Evolutionary conservation across 2,113 vertebrate species (phyloP).

Genomic region (Pholis gunnellus): DNA sequence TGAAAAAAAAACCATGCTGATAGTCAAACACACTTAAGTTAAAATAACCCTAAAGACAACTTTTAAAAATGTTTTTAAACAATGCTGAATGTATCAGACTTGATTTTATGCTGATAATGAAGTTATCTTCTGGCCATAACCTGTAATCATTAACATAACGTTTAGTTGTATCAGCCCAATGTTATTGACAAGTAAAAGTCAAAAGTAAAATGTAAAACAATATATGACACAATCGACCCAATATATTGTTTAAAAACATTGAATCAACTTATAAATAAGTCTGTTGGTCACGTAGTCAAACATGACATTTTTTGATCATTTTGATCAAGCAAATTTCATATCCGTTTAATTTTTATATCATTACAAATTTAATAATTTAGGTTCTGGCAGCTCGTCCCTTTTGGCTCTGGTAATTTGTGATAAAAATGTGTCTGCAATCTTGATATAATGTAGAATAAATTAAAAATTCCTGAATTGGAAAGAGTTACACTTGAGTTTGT

Average conservation of each 20-base stretch:
- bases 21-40: background rate
- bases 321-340: background rate
- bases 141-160: background rate
- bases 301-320: background rate
- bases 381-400: background rate
- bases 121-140: background rate
- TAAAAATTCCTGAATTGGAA: background rate
- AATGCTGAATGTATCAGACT: background rate
- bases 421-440: background rate
- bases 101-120: background rate
- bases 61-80: background rate
- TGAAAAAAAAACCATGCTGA: background rate
- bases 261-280: background rate
- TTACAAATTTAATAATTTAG: background rate
- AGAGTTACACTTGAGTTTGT: background rate
- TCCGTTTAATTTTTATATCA: background rate
- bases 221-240: background rate
- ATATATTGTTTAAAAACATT: background rate
- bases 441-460: background rate
- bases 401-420: background rate
- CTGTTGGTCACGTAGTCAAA: background rate
- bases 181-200: background rate
- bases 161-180: background rate
- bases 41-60: background rate
- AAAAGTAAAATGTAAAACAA: background rate